Base-by-base conservation (phyloP, 2,797 vertebrate species). In the Protonibea diacanthus region DNA sequence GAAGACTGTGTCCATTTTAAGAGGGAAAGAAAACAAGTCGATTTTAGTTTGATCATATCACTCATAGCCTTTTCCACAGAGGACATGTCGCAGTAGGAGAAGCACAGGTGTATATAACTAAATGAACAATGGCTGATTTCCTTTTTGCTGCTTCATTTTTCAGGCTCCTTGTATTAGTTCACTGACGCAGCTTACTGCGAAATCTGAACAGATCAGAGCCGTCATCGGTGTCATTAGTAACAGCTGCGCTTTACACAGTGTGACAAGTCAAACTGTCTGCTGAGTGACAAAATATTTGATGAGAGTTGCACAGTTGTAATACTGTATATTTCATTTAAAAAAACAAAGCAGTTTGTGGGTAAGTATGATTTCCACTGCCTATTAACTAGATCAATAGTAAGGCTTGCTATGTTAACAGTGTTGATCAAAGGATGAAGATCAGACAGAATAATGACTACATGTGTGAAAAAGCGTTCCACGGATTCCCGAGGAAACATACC, bases 401-500 rank as follows among this genome's bases (percentile, higher is more conserved):
- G n/a, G 49, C n/a, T 7, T 38, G 13, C 10, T 0, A 0, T 71
- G 18, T 47, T 38, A 44, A 69, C 2, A 63, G 17, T 56, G 48
- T 38, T 40, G 44, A 47, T 40, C n/a, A 38, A 33, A 48, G 21
- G 61, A 61, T 33, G 21, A 57, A 72, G 64, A 48, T 58, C 60
- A 62, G 57, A 66, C 3, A 53, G 48, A 23, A 68, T 13, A 27
- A 58, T 20, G 13, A 18, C 15, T 20, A 10, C 18, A 38, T 53
- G 48, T 53, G 6, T 64, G 29, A 55, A 61, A 63, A 1, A 18
- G 15, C 9, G 33, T 58, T 38, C 5, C 27, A 12, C 21, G n/a
- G n/a, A n/a, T n/a, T n/a, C n/a, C n/a, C n/a, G n/a, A 71, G 5
- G 25, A 53, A 57, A 33, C 8, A 49, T 2, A 25, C 23, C 8